Evolutionary conservation across 2,797 vertebrate species (phyloP).

Genomic region (Rhinatrema bivittatum): DNA sequence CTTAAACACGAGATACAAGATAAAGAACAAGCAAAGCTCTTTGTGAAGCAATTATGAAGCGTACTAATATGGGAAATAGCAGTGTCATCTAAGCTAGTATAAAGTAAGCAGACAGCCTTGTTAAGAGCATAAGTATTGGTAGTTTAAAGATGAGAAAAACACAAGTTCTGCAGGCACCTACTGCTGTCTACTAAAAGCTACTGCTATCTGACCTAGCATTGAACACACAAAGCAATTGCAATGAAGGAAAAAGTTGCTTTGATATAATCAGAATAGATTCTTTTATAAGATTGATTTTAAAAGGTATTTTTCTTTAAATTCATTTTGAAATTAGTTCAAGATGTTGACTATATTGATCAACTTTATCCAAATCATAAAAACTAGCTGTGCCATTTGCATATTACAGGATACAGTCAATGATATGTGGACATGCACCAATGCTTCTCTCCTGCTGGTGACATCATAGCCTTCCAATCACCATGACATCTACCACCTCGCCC

Average conservation of each 20-base stretch:
- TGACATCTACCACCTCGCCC: slow-evolving; percentile 96
- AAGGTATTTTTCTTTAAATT: slow-evolving; percentile 89
- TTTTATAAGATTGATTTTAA: slow-evolving; percentile 84
- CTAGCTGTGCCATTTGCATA: slow-evolving; percentile 99
- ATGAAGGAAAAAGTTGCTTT: slow-evolving; percentile 97
- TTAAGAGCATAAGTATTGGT: slow-evolving; percentile 74
- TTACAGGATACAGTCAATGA: slow-evolving; percentile 98
- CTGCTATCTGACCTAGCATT: slow-evolving; percentile 98
- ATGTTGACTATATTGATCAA: slow-evolving; percentile 97
- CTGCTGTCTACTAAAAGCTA: slow-evolving; percentile 99
- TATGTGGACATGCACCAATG: slow-evolving; percentile 98
- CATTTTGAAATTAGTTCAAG: slow-evolving; percentile 94
- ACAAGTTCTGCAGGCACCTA: slow-evolving; percentile 97
- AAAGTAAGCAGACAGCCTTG: slow-evolving; percentile 78
- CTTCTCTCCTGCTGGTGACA: slow-evolving; percentile 69
- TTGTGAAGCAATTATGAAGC: slow-evolving; percentile 97
- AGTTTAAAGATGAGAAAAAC: slow-evolving; percentile 94
- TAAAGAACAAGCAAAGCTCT: slow-evolving; percentile 99
- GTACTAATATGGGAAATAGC: slow-evolving; percentile 94
- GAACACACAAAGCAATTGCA: slow-evolving; percentile 98
- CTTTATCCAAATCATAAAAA: slow-evolving; percentile 98
- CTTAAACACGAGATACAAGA: slow-evolving; percentile 98
- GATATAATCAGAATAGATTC: slow-evolving; percentile 98
- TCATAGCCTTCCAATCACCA: slow-evolving; percentile 98
- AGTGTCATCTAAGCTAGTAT: slow-evolving; percentile 85